phyloP scores from a whole-genome alignment of 1,140 invertebrate species.

The Propsilocerus akamusi region DNA sequence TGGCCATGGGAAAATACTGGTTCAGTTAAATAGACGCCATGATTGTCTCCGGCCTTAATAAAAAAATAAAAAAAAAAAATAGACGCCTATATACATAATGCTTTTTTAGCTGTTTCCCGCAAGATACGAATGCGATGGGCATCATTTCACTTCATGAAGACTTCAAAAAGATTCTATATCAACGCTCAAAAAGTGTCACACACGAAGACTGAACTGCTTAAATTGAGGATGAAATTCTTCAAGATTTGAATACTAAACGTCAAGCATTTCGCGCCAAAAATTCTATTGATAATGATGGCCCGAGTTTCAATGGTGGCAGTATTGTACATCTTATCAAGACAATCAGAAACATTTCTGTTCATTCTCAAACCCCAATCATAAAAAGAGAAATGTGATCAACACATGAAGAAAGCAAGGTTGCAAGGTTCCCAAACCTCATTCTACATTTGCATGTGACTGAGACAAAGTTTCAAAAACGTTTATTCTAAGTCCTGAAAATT shows the following conservation, averaged over 20 bases:
- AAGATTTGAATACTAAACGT: not conserved
- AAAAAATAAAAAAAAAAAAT: no score
- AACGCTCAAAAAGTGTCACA: not conserved
- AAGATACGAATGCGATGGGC: no score
- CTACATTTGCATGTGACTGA: not conserved
- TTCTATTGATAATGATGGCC: not conserved
- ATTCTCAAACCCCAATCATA: not conserved
- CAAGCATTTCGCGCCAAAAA: not conserved
- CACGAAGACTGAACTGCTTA: not conserved
- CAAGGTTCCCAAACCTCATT: not conserved
- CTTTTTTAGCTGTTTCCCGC: no score
- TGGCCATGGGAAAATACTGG: no score
- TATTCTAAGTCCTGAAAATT: not conserved
- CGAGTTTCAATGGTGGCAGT: not conserved
- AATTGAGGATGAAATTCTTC: not conserved
- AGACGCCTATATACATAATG: no score
- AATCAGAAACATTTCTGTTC: not conserved
- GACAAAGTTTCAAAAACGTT: not conserved
- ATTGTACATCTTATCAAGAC: not conserved
- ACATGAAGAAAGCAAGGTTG: no score
- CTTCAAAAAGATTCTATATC: not conserved
- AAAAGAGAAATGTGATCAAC: not conserved
- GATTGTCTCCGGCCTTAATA: no score
- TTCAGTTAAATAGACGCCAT: no score
- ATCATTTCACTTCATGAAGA: no score